phyloP scores from a whole-genome alignment of 2,888 invertebrate genomes.

The Apamea monoglypha region DNA sequence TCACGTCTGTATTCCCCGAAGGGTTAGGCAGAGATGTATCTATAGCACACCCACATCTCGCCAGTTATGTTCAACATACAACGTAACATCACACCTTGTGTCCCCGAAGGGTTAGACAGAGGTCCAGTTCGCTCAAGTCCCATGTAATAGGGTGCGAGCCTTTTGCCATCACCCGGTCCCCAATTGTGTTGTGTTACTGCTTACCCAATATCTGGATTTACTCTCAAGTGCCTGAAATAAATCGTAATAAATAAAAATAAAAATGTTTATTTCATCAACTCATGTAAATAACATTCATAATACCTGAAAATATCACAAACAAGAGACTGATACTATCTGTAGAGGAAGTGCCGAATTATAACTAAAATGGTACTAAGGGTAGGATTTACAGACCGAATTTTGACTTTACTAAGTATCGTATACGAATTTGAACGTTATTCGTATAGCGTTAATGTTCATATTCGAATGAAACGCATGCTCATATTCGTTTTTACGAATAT shows the following conservation, averaged over 20 bases:
- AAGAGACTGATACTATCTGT: slow-evolving; percentile 52
- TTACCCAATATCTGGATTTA: slow-evolving; percentile 24
- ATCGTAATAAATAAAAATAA: no score
- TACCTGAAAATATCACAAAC: slow-evolving; percentile 48
- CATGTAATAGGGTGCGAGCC: no score
- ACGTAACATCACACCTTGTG: no score
- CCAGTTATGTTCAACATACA: no score
- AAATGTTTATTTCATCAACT: no score
- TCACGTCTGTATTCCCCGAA: no score
- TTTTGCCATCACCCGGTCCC: neutral
- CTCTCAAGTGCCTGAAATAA: slow-evolving; percentile 47
- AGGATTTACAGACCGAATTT: neutral
- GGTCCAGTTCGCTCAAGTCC: neutral
- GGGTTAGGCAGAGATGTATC: neutral
- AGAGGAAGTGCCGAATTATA: slow-evolving; percentile 13
- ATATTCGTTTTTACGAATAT: neutral
- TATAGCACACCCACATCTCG: neutral
- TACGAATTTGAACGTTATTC: neutral
- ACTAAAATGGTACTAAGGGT: slow-evolving; percentile 22
- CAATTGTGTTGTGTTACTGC: neutral
- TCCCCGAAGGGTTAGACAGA: no score
- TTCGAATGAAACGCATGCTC: neutral
- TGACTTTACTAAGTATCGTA: neutral
- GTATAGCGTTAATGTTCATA: neutral
- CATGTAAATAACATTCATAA: no score